These are phyloP conservation scores for Dryococelus australis DNA, from an alignment of 2,888 invertebrate genomes.

Conservation along the genomic window DNA sequence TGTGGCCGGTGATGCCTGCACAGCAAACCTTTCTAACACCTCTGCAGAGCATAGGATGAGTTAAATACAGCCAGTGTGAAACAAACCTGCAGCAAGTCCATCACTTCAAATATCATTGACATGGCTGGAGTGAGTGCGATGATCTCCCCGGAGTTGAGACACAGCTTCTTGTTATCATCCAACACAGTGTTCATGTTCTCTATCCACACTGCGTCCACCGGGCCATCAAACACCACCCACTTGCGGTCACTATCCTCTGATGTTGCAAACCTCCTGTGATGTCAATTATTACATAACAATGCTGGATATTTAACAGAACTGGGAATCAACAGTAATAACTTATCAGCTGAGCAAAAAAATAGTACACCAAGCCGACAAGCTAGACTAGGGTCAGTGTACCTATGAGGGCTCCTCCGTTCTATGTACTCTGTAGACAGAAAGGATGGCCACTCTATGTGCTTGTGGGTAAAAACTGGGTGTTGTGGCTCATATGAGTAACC, in stretches of 20 bases:
- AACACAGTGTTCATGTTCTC: constrained; percentile 90
- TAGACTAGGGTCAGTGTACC: too few species aligned
- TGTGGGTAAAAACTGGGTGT: too few species aligned
- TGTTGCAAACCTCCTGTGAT: constrained; percentile 1
- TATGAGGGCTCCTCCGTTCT: too few species aligned
- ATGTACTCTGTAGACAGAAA: too few species aligned
- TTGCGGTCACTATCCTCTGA: constrained; percentile 67
- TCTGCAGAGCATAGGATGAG: too few species aligned
- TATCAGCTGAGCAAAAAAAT: too few species aligned
- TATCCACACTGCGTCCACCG: constrained; percentile 90
- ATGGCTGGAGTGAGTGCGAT: constrained; percentile 81
- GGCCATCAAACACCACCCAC: constrained; percentile 94
- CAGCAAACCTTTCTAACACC: not conserved
- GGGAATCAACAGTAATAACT: too few species aligned
- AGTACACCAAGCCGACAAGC: too few species aligned
- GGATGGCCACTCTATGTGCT: too few species aligned
- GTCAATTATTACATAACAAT: too few species aligned
- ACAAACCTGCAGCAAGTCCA: constrained; percentile 76
- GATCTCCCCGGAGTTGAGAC: constrained; percentile 86
- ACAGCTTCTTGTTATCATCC: constrained; percentile 88
- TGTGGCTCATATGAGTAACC: too few species aligned
- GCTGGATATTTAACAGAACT: too few species aligned
- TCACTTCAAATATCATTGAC: constrained; percentile 89
- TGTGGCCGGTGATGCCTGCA: constrained; percentile 80
- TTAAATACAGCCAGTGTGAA: not conserved